Percentiles rank a stretch among this genome's conserved stretches.
Evolutionary conservation across 2,113 vertebrate genomes (phyloP).

Genomic region (Jacana jacana): DNA sequence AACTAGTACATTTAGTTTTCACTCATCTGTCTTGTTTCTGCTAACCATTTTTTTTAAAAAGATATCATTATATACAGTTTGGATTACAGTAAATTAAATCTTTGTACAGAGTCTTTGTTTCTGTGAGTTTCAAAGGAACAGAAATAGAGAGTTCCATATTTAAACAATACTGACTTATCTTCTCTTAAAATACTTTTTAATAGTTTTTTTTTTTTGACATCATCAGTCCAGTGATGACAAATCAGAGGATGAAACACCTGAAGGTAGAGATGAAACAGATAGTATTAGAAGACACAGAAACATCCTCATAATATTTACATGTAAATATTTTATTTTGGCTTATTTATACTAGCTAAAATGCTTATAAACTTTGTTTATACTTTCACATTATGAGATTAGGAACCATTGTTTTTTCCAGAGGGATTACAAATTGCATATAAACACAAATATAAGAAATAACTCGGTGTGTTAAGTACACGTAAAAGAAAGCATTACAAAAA

Average conservation of each 20-base stretch:
- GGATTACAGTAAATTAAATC: neutral
- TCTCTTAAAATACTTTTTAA: neutral
- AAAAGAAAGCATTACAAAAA: neutral
- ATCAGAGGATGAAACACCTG: neutral
- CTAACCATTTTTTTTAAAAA: conserved; percentile 19
- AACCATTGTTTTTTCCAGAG: conserved; percentile 4
- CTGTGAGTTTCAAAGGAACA: neutral
- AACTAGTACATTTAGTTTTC: neutral
- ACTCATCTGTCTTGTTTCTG: neutral
- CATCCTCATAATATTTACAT: neutral
- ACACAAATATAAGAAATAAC: conserved; percentile 6
- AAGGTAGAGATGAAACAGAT: neutral
- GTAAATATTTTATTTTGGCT: conserved; percentile 6
- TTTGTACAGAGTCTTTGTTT: conserved; percentile 8
- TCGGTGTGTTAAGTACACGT: neutral
- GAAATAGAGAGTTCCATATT: neutral
- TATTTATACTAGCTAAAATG: neutral
- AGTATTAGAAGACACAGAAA: neutral
- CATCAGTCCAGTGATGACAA: neutral
- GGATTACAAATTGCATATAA: neutral
- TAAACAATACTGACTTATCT: neutral
- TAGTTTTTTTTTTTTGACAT: conserved; percentile 19
- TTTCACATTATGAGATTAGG: conserved; percentile 19
- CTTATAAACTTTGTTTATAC: neutral
- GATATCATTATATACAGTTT: neutral